These are phyloP conservation scores for Ia io DNA, from an alignment of 2,113 vertebrate genomes.

Conservation along the genomic window DNA sequence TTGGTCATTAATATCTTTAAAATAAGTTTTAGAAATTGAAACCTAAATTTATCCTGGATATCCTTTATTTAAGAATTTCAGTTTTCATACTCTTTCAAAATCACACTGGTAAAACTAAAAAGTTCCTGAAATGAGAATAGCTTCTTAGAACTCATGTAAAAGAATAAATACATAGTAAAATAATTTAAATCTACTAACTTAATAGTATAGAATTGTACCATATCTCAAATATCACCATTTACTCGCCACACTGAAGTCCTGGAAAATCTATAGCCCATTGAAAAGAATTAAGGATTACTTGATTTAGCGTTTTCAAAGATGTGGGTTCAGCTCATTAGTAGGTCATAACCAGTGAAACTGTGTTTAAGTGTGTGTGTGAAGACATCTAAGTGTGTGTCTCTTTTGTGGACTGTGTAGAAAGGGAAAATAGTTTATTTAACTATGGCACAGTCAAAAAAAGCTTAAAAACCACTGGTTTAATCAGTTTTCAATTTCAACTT, in stretches of 20 bases:
- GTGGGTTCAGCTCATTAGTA: not conserved
- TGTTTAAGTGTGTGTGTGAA: not conserved
- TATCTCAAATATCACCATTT: not conserved
- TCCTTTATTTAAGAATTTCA: not conserved
- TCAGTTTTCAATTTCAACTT: not conserved
- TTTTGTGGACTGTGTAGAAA: not conserved
- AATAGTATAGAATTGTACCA: not conserved
- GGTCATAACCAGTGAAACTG: not conserved
- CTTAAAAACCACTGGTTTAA: not conserved
- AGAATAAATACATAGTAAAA: not conserved
- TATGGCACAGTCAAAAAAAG: not conserved
- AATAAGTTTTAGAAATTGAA: not conserved
- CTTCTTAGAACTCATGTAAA: conserved; percentile 60
- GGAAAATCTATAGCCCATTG: not conserved
- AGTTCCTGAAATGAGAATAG: conserved; percentile 78
- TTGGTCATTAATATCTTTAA: not conserved
- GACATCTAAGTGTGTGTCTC: not conserved
- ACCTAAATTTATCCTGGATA: not conserved
- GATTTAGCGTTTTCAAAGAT: not conserved
- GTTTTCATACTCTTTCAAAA: not conserved
- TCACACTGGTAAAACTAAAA: conserved; percentile 77
- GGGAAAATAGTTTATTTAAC: not conserved
- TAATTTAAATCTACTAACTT: not conserved
- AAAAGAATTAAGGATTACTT: not conserved
- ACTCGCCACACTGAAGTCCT: not conserved